These are phyloP conservation scores for Tyrannus savana DNA, from an alignment of 2,113 vertebrate genomes.

Conservation along the genomic window DNA sequence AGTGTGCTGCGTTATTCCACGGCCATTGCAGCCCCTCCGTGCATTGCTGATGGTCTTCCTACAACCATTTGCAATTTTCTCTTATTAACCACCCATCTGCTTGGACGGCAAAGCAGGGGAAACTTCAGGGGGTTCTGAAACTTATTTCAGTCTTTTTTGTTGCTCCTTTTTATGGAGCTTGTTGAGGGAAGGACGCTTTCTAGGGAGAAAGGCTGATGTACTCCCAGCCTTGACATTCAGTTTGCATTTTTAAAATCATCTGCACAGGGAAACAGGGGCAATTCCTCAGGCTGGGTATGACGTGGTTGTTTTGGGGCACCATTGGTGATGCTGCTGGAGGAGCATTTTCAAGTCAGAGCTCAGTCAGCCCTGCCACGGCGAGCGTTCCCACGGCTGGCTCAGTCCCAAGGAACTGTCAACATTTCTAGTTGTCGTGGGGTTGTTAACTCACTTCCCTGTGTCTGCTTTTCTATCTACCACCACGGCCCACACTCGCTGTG, in stretches of 20 bases:
- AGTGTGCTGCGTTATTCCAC: fast-evolving
- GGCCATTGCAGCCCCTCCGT: not conserved
- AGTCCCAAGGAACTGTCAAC: conserved; percentile 25
- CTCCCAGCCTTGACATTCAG: not conserved
- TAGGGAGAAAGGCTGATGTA: not conserved
- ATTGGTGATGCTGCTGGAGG: not conserved
- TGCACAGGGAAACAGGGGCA: not conserved
- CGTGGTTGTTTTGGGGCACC: not conserved
- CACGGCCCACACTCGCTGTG: conserved; percentile 1
- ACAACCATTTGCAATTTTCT: not conserved
- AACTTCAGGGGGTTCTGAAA: not conserved
- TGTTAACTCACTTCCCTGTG: conserved; percentile 54
- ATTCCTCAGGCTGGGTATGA: not conserved
- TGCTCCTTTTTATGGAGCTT: not conserved
- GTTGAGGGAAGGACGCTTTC: not conserved
- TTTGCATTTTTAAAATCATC: not conserved
- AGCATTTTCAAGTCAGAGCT: not conserved
- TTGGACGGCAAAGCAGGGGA: not conserved
- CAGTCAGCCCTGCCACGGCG: not conserved
- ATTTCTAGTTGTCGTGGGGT: conserved; percentile 18
- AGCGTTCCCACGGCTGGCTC: conserved; percentile 13
- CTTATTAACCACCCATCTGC: not conserved
- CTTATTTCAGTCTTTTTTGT: not conserved
- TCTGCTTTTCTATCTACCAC: conserved; percentile 29
- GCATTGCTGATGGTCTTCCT: not conserved